These are phyloP conservation scores for Neoaliturus tenellus DNA, from an alignment of 2,888 invertebrate genomes.

Conservation along the genomic window DNA sequence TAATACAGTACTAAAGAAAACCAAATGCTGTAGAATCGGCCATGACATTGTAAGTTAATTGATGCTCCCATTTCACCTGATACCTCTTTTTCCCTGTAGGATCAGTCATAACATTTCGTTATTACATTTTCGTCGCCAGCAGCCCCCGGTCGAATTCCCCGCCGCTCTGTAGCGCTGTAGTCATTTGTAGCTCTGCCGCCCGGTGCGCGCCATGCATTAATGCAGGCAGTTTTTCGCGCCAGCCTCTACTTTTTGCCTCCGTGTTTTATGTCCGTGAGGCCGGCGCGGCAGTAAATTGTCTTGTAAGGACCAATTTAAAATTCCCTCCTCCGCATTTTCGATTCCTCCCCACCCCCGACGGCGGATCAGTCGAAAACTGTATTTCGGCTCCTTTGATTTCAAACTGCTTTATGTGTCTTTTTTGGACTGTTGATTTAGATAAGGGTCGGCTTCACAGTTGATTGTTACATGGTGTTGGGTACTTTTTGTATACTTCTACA, in stretches of 20 bases:
- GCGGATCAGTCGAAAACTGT: neutral
- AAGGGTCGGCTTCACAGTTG: neutral
- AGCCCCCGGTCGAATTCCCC: neutral
- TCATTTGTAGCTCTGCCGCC: neutral
- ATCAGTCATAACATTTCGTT: too few species aligned
- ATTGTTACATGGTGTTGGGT: too few species aligned
- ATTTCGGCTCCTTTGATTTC: constrained; percentile 5
- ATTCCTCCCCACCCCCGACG: neutral
- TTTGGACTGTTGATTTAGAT: neutral
- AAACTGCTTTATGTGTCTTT: neutral
- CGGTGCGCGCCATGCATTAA: constrained; percentile 33
- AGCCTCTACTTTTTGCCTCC: constrained; percentile 2
- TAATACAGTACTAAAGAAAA: too few species aligned
- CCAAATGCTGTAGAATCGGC: too few species aligned
- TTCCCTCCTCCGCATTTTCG: constrained; percentile 11
- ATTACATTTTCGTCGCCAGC: too few species aligned
- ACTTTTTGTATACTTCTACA: too few species aligned
- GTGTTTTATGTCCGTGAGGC: constrained; percentile 22
- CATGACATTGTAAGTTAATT: too few species aligned
- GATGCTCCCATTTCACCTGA: too few species aligned
- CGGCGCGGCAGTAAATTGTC: constrained; percentile 1
- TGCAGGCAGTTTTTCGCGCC: constrained; percentile 26
- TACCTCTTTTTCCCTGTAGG: too few species aligned
- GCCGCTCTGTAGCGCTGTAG: neutral
- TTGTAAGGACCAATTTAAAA: constrained; percentile 14